Evolutionary conservation across 1,140 invertebrate genomes (phyloP).

Genomic region (Drosophila tani): DNA sequence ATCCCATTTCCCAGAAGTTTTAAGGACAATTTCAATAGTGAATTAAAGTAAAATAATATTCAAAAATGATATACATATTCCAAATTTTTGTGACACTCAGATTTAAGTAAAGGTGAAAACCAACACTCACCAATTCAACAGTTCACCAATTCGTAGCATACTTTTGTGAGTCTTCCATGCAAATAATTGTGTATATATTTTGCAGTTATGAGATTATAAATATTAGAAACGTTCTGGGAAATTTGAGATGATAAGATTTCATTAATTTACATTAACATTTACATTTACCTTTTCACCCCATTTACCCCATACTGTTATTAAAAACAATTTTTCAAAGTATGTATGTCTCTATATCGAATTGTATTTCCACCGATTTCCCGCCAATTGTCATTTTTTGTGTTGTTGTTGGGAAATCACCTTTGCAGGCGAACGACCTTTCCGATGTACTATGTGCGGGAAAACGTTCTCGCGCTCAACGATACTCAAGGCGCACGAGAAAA

Average conservation of each 20-base stretch:
- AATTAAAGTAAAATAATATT: no score
- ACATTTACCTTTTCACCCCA: background rate
- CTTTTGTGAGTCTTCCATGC: slow-evolving; percentile 44
- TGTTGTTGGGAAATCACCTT: slow-evolving; percentile 28
- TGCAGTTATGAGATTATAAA: background rate
- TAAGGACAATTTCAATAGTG: no score
- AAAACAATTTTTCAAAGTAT: background rate
- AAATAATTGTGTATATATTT: background rate
- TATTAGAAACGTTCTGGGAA: background rate
- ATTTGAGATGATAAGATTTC: background rate
- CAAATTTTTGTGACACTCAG: background rate
- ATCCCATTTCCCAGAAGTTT: background rate
- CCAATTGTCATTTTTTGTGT: background rate
- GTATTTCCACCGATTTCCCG: slow-evolving; percentile 37
- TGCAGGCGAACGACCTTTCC: slow-evolving; percentile 93
- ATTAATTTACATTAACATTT: background rate
- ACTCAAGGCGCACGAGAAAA: slow-evolving; percentile 96
- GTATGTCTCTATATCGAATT: slow-evolving; percentile 15
- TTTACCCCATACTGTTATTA: background rate
- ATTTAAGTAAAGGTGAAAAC: slow-evolving; percentile 36
- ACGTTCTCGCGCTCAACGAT: slow-evolving; percentile 95
- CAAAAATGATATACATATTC: no score
- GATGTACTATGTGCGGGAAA: slow-evolving; percentile 94
- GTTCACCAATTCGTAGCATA: slow-evolving; percentile 34
- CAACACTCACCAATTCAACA: background rate